Conservation (phyloP, 2,113 vertebrate genomes). For the Sphyrna mokarran region DNA sequence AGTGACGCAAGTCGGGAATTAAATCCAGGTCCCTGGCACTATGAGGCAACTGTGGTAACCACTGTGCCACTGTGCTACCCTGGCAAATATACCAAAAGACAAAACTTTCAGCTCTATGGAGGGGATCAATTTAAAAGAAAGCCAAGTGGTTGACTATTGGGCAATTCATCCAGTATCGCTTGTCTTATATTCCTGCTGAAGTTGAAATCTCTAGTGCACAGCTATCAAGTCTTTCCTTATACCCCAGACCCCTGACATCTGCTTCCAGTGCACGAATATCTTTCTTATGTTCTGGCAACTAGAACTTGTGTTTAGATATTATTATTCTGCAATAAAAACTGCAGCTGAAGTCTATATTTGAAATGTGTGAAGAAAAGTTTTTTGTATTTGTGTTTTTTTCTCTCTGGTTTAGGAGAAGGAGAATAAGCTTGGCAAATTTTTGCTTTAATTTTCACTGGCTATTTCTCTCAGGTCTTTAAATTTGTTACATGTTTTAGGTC, state of each 20-base stretch:
- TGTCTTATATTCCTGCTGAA: neutral
- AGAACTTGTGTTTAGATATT: neutral
- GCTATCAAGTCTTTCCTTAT: neutral
- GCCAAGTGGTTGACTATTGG: neutral
- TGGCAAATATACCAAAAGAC: neutral
- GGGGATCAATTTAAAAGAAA: neutral
- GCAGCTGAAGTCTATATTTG: neutral
- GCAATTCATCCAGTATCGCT: neutral
- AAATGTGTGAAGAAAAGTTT: neutral
- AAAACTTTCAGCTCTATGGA: neutral
- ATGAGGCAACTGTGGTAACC: too few relatives aligned
- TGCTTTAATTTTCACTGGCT: neutral
- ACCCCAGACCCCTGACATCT: neutral
- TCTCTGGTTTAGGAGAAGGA: neutral
- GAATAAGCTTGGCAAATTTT: neutral
- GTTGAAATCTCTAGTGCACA: neutral
- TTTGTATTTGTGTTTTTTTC: neutral
- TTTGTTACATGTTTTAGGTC: neutral
- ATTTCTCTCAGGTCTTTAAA: neutral
- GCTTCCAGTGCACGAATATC: neutral
- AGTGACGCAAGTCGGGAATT: too few relatives aligned
- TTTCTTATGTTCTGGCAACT: neutral
- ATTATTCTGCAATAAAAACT: neutral
- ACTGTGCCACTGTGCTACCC: too few relatives aligned
- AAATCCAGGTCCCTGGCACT: too few relatives aligned